Base-by-base conservation (phyloP, 2,888 invertebrate genomes). In the Pollenia angustigena region DNA sequence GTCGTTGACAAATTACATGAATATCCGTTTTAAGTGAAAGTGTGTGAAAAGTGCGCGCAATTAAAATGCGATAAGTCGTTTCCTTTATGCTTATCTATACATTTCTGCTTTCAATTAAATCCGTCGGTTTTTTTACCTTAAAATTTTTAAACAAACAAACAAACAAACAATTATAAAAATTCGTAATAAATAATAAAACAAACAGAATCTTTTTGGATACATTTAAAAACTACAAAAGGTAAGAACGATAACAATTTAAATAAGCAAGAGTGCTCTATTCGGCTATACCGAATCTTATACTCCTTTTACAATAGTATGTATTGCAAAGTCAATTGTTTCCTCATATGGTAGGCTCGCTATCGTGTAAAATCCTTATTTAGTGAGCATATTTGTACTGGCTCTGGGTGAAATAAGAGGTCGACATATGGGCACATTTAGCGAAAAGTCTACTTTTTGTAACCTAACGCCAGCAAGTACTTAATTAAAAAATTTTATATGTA, bases 11-110 rank as follows among this genome's bases (percentile, higher is more conserved):
- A 87, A 87, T 87, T 87, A 87, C 58, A n/a, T 18, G 74, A 68
- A 87, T 54, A 87, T 87, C 84, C 87, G 84, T 78, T 87, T 79
- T 8, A 54, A 84, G 87, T 87, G 87, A 87, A 87, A 87, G 87
- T 87, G 87, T 81, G 84, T 81, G 60, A 71, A 86, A 80, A 86
- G 71, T 86, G 86, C 80, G 86, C 82, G 75, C 83, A 74, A 80
- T 86, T 79, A 75, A 85, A 74, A 62, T 82, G 79, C 78, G 44
- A 81, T 85, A 79, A 85, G 42, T 71, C 60, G 48, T 85, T 82
- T 81, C 48, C 44, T 50, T 52, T 32, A 32, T 32, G 4, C 42
- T 58, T 54, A 16, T 71, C 54, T 66, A 9, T 40, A 62, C 64
- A 56, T 76, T 58, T n/a, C 56, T 40, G 18, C 48, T 81, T 71